These are phyloP conservation scores for Lepeophtheirus salmonis DNA, from an alignment of 1,140 invertebrate species.

Conservation along the genomic window DNA sequence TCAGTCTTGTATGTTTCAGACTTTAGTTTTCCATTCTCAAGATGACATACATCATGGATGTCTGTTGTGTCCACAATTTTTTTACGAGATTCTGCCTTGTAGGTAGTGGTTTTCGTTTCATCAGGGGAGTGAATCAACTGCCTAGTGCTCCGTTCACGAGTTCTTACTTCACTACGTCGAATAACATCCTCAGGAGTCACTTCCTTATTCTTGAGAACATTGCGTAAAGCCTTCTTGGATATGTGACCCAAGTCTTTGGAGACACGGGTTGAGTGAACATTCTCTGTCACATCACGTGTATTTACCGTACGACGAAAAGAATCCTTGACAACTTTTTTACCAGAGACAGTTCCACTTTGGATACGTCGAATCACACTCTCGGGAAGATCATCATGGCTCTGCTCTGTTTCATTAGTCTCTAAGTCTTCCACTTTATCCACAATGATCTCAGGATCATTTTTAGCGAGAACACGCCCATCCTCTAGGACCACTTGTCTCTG, in stretches of 20 bases:
- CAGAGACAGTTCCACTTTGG: not conserved
- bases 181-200: not conserved
- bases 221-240: not conserved
- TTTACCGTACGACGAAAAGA: not conserved
- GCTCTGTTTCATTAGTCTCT: conserved; percentile 23
- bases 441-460: conserved; percentile 66
- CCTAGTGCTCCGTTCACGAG: not conserved
- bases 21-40: conserved; percentile 50
- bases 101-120: not conserved
- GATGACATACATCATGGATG: conserved; percentile 31
- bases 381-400: not conserved
- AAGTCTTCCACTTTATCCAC: conserved; percentile 72
- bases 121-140: not conserved
- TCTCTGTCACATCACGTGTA: conserved; percentile 2
- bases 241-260: conserved; percentile 1
- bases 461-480: conserved; percentile 67
- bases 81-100: conserved; percentile 6
- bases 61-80: conserved; percentile 67
- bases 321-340: not conserved
- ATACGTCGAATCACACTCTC: not conserved
- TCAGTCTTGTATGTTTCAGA: conserved; percentile 42
- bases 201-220: not conserved
- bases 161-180: not conserved
- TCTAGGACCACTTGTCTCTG: conserved; percentile 69
- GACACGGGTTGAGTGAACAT: not conserved